A percentile compares a stretch with the other conserved stretches of the same genome.
These are phyloP conservation scores for Apostichopus japonicus DNA, from an alignment of 35 echinoderm and acorn worm genomes.

Conservation along the genomic window DNA sequence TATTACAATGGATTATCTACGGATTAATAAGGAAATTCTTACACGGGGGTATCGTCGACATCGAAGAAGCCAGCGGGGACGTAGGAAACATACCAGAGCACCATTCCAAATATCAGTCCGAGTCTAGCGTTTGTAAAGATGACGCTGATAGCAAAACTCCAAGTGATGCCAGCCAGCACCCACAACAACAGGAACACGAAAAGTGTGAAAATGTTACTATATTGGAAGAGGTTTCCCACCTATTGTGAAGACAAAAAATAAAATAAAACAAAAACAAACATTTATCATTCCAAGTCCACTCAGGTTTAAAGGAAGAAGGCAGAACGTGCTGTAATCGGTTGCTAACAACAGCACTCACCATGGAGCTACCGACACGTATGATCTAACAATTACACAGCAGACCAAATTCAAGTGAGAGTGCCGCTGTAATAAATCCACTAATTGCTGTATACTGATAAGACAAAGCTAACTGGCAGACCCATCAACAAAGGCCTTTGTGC, in stretches of 20 bases:
- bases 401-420: too few species aligned
- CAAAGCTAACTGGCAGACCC: too few species aligned
- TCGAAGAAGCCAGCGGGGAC: conserved; percentile 74
- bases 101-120: conserved; percentile 90
- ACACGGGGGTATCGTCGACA: conserved; percentile 64
- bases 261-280: background rate
- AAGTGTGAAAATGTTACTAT: conserved; percentile 57
- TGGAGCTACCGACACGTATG: too few species aligned
- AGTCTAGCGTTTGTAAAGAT: conserved; percentile 87
- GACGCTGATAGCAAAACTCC: conserved; percentile 84
- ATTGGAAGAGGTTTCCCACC: conserved; percentile 82
- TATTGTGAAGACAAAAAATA: conserved; percentile 23
- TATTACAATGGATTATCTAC: too few species aligned
- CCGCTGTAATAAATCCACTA: too few species aligned
- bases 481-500: too few species aligned
- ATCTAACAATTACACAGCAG: too few species aligned
- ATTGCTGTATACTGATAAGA: too few species aligned
- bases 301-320: too few species aligned
- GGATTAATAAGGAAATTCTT: background rate
- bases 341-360: too few species aligned
- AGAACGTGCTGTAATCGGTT: too few species aligned
- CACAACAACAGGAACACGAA: conserved; percentile 83
- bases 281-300: background rate
- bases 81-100: conserved; percentile 90
- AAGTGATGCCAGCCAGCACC: conserved; percentile 81